Evolutionary conservation across 2,113 vertebrate genomes (phyloP).

Genomic region (Gorsachius goisagi): DNA sequence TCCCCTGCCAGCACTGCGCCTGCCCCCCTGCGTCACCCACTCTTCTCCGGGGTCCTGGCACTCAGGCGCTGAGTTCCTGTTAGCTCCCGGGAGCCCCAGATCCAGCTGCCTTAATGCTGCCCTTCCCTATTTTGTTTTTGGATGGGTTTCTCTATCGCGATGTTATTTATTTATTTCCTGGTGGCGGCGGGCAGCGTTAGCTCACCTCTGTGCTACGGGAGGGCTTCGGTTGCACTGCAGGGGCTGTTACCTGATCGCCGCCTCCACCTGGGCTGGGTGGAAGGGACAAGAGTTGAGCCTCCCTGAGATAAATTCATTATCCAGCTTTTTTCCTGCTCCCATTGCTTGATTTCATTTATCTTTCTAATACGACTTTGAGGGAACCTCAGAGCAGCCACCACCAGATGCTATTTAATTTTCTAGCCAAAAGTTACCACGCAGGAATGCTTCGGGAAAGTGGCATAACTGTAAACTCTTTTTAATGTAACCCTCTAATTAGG

Average conservation of each 20-base stretch:
- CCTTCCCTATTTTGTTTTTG: background rate
- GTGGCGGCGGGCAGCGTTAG: background rate
- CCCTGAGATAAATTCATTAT: background rate
- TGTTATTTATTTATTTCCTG: background rate
- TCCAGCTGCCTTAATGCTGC: background rate
- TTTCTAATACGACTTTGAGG: background rate
- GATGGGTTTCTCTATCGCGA: background rate
- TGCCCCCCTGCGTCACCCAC: background rate
- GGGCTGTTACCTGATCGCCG: background rate
- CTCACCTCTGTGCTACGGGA: background rate
- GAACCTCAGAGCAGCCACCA: background rate
- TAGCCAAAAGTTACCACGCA: background rate
- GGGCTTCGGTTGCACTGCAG: background rate
- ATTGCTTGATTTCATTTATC: background rate
- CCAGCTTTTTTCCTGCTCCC: background rate
- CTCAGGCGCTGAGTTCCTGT: fast-evolving
- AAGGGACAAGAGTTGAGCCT: background rate
- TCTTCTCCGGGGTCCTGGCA: background rate
- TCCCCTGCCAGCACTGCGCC: background rate
- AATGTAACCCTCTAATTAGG: background rate
- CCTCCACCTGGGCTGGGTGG: background rate
- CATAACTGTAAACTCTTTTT: background rate
- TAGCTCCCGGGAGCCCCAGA: background rate
- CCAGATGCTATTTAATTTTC: background rate
- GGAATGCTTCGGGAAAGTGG: background rate